These are phyloP conservation scores for Podotricha telesiphe DNA, from an alignment of 2,888 invertebrate genomes.

Conservation along the genomic window DNA sequence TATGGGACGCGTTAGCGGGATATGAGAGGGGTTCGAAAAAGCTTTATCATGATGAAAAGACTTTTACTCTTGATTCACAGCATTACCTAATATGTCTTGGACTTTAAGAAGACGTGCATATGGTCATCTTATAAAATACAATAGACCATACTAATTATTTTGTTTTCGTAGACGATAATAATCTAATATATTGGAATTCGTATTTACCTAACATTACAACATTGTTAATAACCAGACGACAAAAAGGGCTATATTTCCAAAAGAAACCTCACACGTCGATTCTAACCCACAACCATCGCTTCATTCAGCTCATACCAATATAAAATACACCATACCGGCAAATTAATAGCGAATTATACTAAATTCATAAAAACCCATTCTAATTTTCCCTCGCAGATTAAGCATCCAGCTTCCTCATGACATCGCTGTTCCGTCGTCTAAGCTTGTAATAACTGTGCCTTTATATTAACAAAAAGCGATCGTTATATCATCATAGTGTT, in stretches of 20 bases:
- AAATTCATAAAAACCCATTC: neutral
- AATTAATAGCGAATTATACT: too few species aligned
- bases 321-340: too few species aligned
- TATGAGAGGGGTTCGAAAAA: conserved; percentile 34
- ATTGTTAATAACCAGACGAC: too few species aligned
- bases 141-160: too few species aligned
- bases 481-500: conserved; percentile 28
- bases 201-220: too few species aligned
- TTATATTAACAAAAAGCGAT: conserved; percentile 31
- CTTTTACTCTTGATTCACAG: conserved; percentile 31
- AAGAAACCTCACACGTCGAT: too few species aligned
- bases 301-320: too few species aligned
- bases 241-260: too few species aligned
- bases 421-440: conserved; percentile 24
- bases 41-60: conserved; percentile 36
- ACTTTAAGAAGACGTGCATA: conserved; percentile 18
- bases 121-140: neutral
- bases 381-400: conserved; percentile 6
- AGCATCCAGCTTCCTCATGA: conserved; percentile 13
- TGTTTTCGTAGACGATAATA: too few species aligned
- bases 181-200: too few species aligned
- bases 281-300: too few species aligned
- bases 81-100: conserved; percentile 25
- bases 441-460: conserved; percentile 10
- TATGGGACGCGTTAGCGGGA: conserved; percentile 37